Evolutionary conservation across 1,140 invertebrate genomes (phyloP), one percentile per base, ranked within the genome.

Genomic region (Macrotrachela quadricornifera): DNA sequence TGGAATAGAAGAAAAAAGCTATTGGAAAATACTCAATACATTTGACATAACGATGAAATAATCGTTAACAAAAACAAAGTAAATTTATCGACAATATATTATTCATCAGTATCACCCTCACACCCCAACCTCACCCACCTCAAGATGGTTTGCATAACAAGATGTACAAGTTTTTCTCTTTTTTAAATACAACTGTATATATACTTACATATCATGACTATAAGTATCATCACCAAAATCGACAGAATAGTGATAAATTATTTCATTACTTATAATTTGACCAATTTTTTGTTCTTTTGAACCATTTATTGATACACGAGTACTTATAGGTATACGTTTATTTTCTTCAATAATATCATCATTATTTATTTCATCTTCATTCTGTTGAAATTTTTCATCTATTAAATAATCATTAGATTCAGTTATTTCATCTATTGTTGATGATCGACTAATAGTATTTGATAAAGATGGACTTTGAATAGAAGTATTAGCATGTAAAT

Each of bases 181-280:
- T n/a, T n/a, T n/a, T n/a, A n/a, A n/a, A n/a, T n/a, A n/a, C 8
- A 30, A 30, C 21, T 4, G 8, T 30, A 30, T 30, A 30, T 30
- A 30, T 30, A 30, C 21, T 30, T 30, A 73, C 4, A 77, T 59
- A 64, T 79, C 75, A 49, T 77, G 72, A 46, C 74, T 76, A 57
- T 75, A 77, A 44, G 78, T 79, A 6, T 74, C 70, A 62, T 80
- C 79, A 42, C 71, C 71, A 63, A 80, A 80, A 21, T 76, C 74
- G 4, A 80, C 75, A 59, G 73, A 73, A 58, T 76, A 77, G 69
- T 18, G 68, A 64, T 36, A 67, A 1, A 64, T 56, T 12, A 80
- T 70, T 50, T 64, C 72, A 11, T 70, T 75, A 54, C 73, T 70
- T 62, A 79, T 79, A 62, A 74, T 80, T 18, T 78, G 67, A 1